Base-by-base conservation (phyloP, 2,797 vertebrate species). In the Esox masquinongy region DNA sequence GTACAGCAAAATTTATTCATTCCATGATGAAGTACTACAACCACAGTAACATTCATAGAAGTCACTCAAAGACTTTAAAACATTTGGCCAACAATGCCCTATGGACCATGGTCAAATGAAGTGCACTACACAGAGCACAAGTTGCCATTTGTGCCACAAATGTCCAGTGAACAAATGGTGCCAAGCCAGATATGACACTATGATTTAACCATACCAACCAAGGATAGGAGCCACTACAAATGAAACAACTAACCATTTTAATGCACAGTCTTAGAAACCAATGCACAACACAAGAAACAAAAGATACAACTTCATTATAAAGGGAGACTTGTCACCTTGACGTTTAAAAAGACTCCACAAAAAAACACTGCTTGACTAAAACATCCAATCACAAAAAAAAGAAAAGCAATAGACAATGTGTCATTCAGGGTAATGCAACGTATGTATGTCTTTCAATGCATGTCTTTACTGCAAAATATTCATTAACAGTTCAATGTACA, bases 211-310 rank as follows among this genome's bases (percentile, higher is more conserved):
- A 36, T 84, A 82, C 77, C 88, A 89, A 91, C 83, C 78, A 89
- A 87, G 73, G 72, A 75, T 72, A 88, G 82, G 83, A 88, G 76
- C 73, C 82, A 11, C 82, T 51, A 63, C 71, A 82, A 80, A 85
- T 86, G 84, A 70, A 81, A 88, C 88, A 86, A 85, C 88, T 88
- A 91, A 86, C 80, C 67, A 89, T 86, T 94, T 93, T 93, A 93
- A 92, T 92, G 90, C 84, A 87, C 88, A 88, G 84, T 83, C 90
- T 84, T 78, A 81, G 79, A 22, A 86, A 88, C 85, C 85, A 87
- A 90, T 84, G 86, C 83, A 91, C 79, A 89, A 84, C 78, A 86
- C 79, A 83, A 72, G 69, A 88, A 88, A 89, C 87, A 82, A 87
- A 82, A 19, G 15, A 78, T 26, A 86, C 69, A 83, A 80, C 56